A percentile compares a stretch with the other conserved stretches of the same genome.
Evolutionary conservation across 1,140 invertebrate genomes (phyloP).

Genomic region (Papilio machaon): DNA sequence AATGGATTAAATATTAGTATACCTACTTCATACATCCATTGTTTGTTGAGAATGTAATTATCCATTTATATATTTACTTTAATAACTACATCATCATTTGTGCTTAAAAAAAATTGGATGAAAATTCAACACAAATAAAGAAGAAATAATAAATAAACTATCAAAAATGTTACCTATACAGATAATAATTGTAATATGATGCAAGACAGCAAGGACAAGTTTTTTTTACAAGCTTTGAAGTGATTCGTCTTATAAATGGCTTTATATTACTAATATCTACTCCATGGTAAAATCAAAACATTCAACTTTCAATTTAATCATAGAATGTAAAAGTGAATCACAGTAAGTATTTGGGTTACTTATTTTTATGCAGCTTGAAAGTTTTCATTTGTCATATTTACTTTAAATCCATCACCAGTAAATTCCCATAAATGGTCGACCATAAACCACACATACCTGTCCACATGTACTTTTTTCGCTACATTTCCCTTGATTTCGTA

Average conservation of each 20-base stretch:
- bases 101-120: no score
- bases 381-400: background rate
- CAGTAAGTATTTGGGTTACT: background rate
- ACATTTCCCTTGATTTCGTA: slow-evolving; percentile 59
- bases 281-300: slow-evolving; percentile 6
- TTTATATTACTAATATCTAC: background rate
- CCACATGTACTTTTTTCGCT: slow-evolving; percentile 57
- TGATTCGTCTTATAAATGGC: background rate
- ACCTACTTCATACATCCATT: background rate
- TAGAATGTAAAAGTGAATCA: background rate
- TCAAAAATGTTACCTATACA: background rate
- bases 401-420: slow-evolving; percentile 16
- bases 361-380: background rate
- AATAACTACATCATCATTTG: no score
- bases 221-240: background rate
- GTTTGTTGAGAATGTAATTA: background rate
- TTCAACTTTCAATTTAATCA: background rate
- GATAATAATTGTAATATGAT: background rate
- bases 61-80: no score
- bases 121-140: no score
- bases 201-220: background rate
- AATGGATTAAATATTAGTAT: background rate
- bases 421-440: background rate
- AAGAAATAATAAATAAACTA: no score
- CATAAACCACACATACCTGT: slow-evolving; percentile 30